Evolutionary conservation across 2,113 vertebrate species (phyloP), one percentile per base, ranked within the genome.

Genomic region (Hemiscyllium ocellatum): DNA sequence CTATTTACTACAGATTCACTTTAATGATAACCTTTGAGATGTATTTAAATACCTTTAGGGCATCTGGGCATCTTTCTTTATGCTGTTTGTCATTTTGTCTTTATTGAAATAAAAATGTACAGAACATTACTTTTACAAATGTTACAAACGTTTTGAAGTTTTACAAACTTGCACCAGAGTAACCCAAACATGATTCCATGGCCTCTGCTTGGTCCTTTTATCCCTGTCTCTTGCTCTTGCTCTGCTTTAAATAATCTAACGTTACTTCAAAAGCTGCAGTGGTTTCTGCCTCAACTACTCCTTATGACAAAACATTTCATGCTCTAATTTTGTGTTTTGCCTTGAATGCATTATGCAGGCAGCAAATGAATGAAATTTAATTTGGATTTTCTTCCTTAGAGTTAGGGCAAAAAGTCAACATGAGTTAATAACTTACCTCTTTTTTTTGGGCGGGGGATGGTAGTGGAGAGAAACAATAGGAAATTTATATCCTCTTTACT

Each of bases 21-120:
- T 98, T 97, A 97, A 97, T 97, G 97, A 98, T 97, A 98, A 97
- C 98, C 97, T 98, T 98, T 97, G 97, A 98, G 98, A 98, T 99
- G 98, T 99, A 98, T 99, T 99, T 98, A 98, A 98, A 90, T 96
- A 97, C 96, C 98, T 98, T 98, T 98, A 98, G 98, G 98, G 98
- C 98, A 98, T 97, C 98, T 97, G 97, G 97, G 97, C 97, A 98
- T 98, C 98, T 98, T 98, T 98, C 98, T 98, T 98, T 98, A 97
- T 96, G 97, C 98, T 98, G 97, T 98, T 98, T 98, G 97, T 98
- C 97, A 98, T 98, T 93, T 97, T 98, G 98, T 98, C 97, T 98
- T 98, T 98, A 98, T 98, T 98, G 98, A 98, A 98, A 98, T 99
- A 98, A 98, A 95, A 99, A 98, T 99, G 98, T 99, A 98, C 97